Evolutionary conservation across 1,140 invertebrate species (phyloP).

Genomic region (Lethocerus indicus): DNA sequence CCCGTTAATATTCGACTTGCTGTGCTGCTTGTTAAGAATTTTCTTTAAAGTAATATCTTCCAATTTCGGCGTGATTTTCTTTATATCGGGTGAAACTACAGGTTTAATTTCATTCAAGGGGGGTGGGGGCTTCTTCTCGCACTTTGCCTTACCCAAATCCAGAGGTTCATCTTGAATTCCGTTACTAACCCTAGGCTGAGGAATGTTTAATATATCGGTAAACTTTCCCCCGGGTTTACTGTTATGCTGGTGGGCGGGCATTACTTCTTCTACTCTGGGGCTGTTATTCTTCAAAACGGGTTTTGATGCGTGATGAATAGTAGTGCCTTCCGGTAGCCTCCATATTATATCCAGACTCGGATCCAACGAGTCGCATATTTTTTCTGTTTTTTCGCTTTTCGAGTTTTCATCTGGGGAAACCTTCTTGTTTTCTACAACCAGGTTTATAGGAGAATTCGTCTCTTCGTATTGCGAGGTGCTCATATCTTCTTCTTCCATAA

Average conservation of each 20-base stretch:
- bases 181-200: conserved; percentile 6
- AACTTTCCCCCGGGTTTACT: conserved; percentile 6
- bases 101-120: too few relatives aligned
- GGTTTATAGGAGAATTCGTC: conserved; percentile 4
- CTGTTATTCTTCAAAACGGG: neutral
- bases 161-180: conserved; percentile 43
- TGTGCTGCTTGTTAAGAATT: conserved; percentile 18
- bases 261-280: too few relatives aligned
- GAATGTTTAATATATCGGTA: conserved; percentile 13
- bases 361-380: conserved; percentile 1
- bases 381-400: conserved; percentile 4
- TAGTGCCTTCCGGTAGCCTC: conserved; percentile 14
- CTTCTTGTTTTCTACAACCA: conserved; percentile 8
- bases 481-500: conserved; percentile 25
- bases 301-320: conserved; percentile 12
- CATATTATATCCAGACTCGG: conserved; percentile 12
- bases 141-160: conserved; percentile 31
- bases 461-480: conserved; percentile 20
- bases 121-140: conserved; percentile 31
- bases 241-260: conserved; percentile 3
- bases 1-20: conserved; percentile 14
- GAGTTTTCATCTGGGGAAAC: neutral
- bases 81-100: too few relatives aligned
- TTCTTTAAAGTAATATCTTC: conserved; percentile 29
- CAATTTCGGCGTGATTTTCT: conserved; percentile 20